A percentile compares a stretch with the other conserved stretches of the same genome.
Evolutionary conservation across 2,888 invertebrate species (phyloP).

Genomic region (Napeogenes inachia): DNA sequence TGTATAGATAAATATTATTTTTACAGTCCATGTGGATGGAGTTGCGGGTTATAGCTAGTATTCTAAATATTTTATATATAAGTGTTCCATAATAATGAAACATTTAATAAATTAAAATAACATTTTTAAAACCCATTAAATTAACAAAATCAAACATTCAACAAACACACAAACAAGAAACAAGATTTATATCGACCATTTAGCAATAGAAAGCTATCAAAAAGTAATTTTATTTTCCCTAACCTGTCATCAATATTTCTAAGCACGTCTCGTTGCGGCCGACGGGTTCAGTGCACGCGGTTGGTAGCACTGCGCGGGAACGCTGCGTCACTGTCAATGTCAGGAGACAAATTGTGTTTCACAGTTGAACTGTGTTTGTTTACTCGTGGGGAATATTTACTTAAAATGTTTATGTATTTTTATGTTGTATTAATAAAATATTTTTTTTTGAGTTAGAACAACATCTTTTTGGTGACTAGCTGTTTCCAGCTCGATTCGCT

Average conservation of each 20-base stretch:
- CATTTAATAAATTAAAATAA: no score
- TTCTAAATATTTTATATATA: no score
- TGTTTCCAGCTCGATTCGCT: no score
- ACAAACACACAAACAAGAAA: not conserved
- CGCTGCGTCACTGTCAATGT: slow-evolving; percentile 57
- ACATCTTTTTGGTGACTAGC: not conserved
- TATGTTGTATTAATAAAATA: not conserved
- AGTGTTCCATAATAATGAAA: no score
- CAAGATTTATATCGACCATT: not conserved
- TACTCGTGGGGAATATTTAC: not conserved
- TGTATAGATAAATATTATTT: no score
- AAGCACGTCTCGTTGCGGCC: slow-evolving; percentile 13
- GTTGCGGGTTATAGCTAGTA: no score
- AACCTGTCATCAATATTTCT: slow-evolving; percentile 8
- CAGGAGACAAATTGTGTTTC: slow-evolving; percentile 32
- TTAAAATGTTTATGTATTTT: not conserved
- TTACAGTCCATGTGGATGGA: no score
- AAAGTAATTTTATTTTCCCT: not conserved
- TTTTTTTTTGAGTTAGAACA: not conserved
- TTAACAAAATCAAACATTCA: not conserved
- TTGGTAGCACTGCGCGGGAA: slow-evolving; percentile 40
- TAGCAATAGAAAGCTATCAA: slow-evolving; percentile 1
- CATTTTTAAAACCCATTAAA: no score
- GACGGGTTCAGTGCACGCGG: slow-evolving; percentile 33
- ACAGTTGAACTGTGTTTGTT: not conserved